Evolutionary conservation across 2,797 vertebrate genomes (phyloP).

Genomic region (Manis pentadactyla): DNA sequence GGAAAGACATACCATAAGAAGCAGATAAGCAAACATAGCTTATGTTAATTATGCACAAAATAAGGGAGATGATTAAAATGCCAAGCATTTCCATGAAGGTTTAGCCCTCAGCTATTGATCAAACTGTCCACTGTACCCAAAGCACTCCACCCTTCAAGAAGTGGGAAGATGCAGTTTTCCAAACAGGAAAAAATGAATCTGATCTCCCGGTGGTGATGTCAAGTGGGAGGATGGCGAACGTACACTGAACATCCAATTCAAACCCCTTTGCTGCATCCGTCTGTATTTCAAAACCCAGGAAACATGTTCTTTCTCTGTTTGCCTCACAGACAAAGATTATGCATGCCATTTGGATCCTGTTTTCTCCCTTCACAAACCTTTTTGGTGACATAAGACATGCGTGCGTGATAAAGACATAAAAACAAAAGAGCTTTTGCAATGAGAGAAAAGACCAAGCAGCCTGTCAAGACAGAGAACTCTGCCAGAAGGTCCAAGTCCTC

Average conservation of each 20-base stretch:
- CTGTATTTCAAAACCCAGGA: not conserved
- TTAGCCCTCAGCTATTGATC: fast-evolving
- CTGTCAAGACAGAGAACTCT: not conserved
- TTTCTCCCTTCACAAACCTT: not conserved
- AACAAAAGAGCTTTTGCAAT: not conserved
- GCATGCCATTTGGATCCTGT: not conserved
- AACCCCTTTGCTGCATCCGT: fast-evolving
- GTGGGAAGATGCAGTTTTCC: not conserved
- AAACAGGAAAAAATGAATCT: fast-evolving
- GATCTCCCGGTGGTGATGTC: fast-evolving
- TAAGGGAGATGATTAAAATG: not conserved
- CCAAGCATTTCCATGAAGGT: not conserved
- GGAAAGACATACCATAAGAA: not conserved
- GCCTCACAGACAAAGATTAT: not conserved
- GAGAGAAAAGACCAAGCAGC: fast-evolving
- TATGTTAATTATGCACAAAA: not conserved
- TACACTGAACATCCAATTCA: not conserved
- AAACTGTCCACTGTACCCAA: not conserved
- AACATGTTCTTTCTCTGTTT: not conserved
- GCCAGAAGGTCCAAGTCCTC: too few species aligned
- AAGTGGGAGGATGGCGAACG: fast-evolving
- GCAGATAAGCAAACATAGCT: not conserved
- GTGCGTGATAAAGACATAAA: not conserved
- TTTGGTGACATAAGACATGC: not conserved
- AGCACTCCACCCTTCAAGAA: not conserved